A percentile compares a stretch with the other conserved stretches of the same genome.
These are phyloP conservation scores for Bombyx huttoni DNA, from an alignment of 2,888 invertebrate genomes.

Conservation along the genomic window DNA sequence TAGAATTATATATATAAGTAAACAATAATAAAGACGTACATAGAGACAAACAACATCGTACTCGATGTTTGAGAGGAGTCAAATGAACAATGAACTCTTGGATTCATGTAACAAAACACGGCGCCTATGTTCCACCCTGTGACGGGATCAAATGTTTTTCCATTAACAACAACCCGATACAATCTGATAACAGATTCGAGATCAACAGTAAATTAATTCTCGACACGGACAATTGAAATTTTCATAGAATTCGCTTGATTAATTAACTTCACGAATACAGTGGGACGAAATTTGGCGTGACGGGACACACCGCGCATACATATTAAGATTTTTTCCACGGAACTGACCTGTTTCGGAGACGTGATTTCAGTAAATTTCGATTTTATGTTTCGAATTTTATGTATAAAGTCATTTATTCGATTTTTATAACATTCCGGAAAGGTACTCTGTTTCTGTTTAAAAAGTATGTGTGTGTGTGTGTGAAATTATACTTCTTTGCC, in stretches of 20 bases:
- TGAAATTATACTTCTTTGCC: too few species aligned
- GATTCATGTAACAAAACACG: too few species aligned
- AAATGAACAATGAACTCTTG: too few species aligned
- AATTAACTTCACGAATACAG: conserved; percentile 16
- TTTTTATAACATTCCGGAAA: not conserved
- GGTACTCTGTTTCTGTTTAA: not conserved
- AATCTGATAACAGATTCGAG: not conserved
- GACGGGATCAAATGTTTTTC: too few species aligned
- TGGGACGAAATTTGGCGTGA: conserved; percentile 13
- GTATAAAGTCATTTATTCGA: not conserved
- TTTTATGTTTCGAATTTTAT: not conserved
- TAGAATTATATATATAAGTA: too few species aligned
- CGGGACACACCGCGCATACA: conserved; percentile 17
- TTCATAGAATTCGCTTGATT: conserved; percentile 16
- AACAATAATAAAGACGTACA: too few species aligned
- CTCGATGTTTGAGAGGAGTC: too few species aligned
- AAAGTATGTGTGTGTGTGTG: too few species aligned
- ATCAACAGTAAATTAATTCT: not conserved
- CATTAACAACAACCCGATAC: too few species aligned
- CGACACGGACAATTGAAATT: conserved; percentile 6
- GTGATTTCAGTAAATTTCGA: conserved; percentile 5
- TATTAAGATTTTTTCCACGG: conserved; percentile 10
- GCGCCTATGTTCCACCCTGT: too few species aligned
- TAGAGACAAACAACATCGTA: too few species aligned
- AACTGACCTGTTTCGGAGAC: conserved; percentile 8